phyloP scores from a whole-genome alignment of 2,888 invertebrate genomes.

The Tipula confusa region DNA sequence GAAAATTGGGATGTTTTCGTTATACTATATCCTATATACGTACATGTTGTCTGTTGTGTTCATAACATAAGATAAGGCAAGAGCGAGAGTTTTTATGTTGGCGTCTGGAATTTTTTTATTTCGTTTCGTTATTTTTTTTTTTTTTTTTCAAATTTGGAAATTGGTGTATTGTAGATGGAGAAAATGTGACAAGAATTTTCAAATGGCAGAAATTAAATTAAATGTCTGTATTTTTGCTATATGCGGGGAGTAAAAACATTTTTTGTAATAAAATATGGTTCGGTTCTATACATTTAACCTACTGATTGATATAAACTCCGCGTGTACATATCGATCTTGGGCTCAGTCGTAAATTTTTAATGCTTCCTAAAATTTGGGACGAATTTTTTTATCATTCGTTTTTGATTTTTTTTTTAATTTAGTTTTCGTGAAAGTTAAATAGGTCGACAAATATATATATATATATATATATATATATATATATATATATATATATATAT shows the following conservation, averaged over 20 bases:
- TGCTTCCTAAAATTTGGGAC: too few relatives aligned
- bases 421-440: too few relatives aligned
- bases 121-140: background rate
- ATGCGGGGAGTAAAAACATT: background rate
- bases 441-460: too few relatives aligned
- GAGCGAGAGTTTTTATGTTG: background rate
- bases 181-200: constrained; percentile 12
- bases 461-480: too few relatives aligned
- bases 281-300: background rate
- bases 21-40: background rate
- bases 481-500: too few relatives aligned
- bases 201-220: constrained; percentile 16
- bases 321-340: background rate
- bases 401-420: too few relatives aligned
- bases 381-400: too few relatives aligned
- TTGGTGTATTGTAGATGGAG: background rate
- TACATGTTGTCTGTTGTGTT: background rate
- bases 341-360: too few relatives aligned
- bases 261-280: background rate
- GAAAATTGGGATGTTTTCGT: background rate
- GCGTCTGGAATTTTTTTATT: constrained; percentile 17
- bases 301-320: background rate
- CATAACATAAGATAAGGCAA: too few relatives aligned
- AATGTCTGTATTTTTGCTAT: constrained; percentile 25
- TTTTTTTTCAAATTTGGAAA: background rate